Conservation (phyloP, 2,888 invertebrate species). For the Pheosia gnoma region DNA sequence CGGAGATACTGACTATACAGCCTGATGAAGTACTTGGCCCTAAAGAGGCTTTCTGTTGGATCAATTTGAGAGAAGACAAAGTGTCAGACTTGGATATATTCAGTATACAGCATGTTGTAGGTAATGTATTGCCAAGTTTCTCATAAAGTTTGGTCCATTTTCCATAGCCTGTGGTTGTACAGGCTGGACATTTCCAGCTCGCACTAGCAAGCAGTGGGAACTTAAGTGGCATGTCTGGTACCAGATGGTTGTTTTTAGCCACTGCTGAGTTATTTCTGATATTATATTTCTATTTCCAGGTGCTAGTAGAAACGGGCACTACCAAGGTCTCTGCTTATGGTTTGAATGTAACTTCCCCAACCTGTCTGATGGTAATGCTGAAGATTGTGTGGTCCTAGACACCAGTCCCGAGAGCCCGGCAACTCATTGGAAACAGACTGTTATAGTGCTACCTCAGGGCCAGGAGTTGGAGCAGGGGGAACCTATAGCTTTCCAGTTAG, state of each 20-base stretch:
- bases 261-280: too few relatives aligned
- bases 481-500: slow-evolving; percentile 88
- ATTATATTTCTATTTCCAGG: slow-evolving; percentile 52
- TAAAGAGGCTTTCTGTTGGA: slow-evolving; percentile 86
- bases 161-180: too few relatives aligned
- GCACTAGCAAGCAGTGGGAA: too few relatives aligned
- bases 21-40: slow-evolving; percentile 86
- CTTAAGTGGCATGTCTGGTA: too few relatives aligned
- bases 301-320: slow-evolving; percentile 83
- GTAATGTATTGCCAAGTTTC: slow-evolving; percentile 51
- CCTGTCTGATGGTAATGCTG: slow-evolving; percentile 66
- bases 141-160: neutral
- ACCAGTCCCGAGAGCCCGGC: slow-evolving; percentile 89
- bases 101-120: slow-evolving; percentile 84
- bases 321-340: slow-evolving; percentile 92
- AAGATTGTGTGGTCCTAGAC: slow-evolving; percentile 85
- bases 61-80: slow-evolving; percentile 87
- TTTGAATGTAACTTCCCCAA: slow-evolving; percentile 90
- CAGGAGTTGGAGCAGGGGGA: slow-evolving; percentile 82
- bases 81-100: slow-evolving; percentile 85
- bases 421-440: slow-evolving; percentile 98
- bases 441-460: slow-evolving; percentile 90
- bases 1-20: slow-evolving; percentile 85
- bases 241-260: too few relatives aligned
- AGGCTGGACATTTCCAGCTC: too few relatives aligned